These are phyloP conservation scores for Lepidonotus clava DNA, from an alignment of 2,888 invertebrate species.

Conservation along the genomic window DNA sequence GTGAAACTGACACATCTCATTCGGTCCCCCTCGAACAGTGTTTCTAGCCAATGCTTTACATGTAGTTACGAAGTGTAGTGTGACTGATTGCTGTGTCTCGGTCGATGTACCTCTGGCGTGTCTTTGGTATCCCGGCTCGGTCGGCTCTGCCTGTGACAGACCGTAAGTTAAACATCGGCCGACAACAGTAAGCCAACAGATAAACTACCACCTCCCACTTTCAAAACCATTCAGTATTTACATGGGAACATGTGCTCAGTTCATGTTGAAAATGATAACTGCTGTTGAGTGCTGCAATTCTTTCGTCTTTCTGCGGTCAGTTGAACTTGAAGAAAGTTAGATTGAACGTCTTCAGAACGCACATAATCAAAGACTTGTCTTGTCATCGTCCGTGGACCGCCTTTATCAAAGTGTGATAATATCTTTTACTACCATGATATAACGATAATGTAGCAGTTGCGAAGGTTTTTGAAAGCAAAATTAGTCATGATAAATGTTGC, in stretches of 20 bases:
- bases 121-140: conserved; percentile 37
- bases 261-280: not conserved
- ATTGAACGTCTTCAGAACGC: not conserved
- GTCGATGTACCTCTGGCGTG: conserved; percentile 29
- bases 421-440: not conserved
- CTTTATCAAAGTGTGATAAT: conserved; percentile 1
- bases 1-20: not conserved
- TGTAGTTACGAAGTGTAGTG: too few relatives aligned
- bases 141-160: conserved; percentile 8
- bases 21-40: too few relatives aligned
- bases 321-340: not conserved
- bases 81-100: not conserved
- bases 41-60: too few relatives aligned
- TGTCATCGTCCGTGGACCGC: not conserved
- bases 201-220: too few relatives aligned
- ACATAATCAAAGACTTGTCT: not conserved
- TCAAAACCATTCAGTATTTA: not conserved
- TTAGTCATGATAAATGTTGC: too few relatives aligned
- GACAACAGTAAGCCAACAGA: not conserved
- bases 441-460: too few relatives aligned
- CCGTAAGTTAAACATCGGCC: not conserved
- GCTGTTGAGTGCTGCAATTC: conserved; percentile 14
- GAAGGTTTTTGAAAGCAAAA: too few relatives aligned
- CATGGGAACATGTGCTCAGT: not conserved
- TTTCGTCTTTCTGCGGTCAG: not conserved